These are phyloP conservation scores for Ivindomyrus marchei DNA, from an alignment of 2,113 vertebrate species.

Conservation along the genomic window DNA sequence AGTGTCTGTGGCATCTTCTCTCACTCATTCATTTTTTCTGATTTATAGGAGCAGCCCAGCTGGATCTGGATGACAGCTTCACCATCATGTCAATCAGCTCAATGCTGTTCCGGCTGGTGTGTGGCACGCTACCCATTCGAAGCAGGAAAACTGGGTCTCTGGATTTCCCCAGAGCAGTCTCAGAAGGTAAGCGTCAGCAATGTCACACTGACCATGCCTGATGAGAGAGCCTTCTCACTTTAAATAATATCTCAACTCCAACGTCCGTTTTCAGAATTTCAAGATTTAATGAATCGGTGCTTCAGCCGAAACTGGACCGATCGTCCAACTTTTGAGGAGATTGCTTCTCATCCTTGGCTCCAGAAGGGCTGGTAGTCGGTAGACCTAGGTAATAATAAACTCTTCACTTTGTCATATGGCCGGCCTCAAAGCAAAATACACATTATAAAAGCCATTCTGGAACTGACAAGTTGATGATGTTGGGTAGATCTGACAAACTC, in stretches of 20 bases:
- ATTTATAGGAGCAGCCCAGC: too few relatives aligned
- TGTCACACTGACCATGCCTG: background rate
- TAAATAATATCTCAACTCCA: background rate
- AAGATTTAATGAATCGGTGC: too few relatives aligned
- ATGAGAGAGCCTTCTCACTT: background rate
- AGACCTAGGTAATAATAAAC: background rate
- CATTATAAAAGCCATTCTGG: background rate
- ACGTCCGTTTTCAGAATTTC: too few relatives aligned
- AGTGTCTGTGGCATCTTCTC: too few relatives aligned
- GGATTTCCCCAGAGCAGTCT: background rate
- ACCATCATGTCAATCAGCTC: rapidly evolving
- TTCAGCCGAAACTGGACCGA: too few relatives aligned
- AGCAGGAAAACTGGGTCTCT: too few relatives aligned
- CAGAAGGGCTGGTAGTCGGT: too few relatives aligned
- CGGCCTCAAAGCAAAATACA: background rate
- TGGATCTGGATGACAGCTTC: rapidly evolving
- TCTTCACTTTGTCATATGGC: background rate
- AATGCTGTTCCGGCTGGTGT: too few relatives aligned
- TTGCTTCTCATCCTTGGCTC: too few relatives aligned
- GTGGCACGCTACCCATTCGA: rapidly evolving
- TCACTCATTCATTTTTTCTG: too few relatives aligned
- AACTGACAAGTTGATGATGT: background rate
- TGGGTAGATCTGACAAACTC: background rate
- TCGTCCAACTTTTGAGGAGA: too few relatives aligned
- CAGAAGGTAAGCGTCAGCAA: background rate